These are phyloP conservation scores for Oncorhynchus keta DNA, from an alignment of 2,113 vertebrate species.

Conservation along the genomic window DNA sequence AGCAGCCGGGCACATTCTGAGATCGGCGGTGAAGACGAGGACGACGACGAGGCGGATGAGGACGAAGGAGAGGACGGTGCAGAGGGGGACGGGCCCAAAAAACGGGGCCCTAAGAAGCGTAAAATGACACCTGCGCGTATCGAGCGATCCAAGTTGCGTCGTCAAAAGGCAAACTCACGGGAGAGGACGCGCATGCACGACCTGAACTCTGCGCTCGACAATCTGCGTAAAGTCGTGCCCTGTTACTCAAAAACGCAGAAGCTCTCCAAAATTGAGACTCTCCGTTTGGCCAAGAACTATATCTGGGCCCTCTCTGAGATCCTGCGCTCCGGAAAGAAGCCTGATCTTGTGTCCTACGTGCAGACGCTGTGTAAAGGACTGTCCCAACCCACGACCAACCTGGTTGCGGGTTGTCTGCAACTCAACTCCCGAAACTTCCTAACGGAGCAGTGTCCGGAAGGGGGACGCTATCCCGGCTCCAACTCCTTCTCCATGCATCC, in stretches of 20 bases:
- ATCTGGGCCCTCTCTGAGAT: constrained; percentile 97
- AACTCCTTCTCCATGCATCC: constrained; percentile 89
- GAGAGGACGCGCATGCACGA: constrained; percentile 96
- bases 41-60: constrained; percentile 68
- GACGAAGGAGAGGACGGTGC: constrained; percentile 83
- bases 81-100: constrained; percentile 89
- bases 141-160: constrained; percentile 88
- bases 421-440: constrained; percentile 94
- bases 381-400: constrained; percentile 90
- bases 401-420: constrained; percentile 91
- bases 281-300: constrained; percentile 93
- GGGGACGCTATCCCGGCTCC: constrained; percentile 80
- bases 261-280: constrained; percentile 94
- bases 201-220: constrained; percentile 94
- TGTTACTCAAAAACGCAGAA: constrained; percentile 96
- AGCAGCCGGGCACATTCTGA: constrained; percentile 67
- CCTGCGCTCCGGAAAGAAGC: constrained; percentile 89
- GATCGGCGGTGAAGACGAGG: constrained; percentile 73
- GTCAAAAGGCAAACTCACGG: constrained; percentile 89
- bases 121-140: constrained; percentile 93
- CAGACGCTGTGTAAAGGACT: constrained; percentile 92
- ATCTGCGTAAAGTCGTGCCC: constrained; percentile 94
- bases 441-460: constrained; percentile 87
- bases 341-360: constrained; percentile 89
- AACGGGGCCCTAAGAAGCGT: constrained; percentile 90